Evolutionary conservation across 2,113 vertebrate species (phyloP).

Genomic region (Podilymbus podiceps): DNA sequence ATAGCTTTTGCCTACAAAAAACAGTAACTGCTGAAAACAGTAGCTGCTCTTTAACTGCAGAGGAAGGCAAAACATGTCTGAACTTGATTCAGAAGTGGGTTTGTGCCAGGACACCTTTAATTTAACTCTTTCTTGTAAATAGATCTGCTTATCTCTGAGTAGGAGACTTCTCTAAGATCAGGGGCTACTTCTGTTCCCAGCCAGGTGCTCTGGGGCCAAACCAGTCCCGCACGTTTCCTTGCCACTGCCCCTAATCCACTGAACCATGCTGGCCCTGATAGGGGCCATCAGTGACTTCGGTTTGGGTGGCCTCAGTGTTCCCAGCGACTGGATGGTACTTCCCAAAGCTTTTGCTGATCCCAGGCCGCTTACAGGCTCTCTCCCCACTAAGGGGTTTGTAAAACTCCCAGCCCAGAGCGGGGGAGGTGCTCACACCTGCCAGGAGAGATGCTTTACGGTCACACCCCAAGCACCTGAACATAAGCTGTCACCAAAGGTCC

Average conservation of each 20-base stretch:
- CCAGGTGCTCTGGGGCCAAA: neutral
- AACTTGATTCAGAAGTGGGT: neutral
- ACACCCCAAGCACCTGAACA: neutral
- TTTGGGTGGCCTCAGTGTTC: neutral
- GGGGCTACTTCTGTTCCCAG: neutral
- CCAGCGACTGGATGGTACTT: neutral
- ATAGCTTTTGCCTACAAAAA: neutral
- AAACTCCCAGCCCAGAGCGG: neutral
- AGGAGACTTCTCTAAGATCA: neutral
- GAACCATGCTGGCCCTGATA: neutral
- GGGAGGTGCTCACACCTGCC: neutral
- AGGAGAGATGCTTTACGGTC: neutral
- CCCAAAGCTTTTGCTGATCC: neutral
- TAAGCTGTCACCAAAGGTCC: neutral
- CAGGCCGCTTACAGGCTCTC: neutral
- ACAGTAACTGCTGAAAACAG: neutral
- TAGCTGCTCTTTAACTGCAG: neutral
- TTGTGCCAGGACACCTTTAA: neutral
- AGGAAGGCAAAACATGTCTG: neutral
- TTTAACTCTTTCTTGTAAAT: neutral
- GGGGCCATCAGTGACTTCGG: neutral
- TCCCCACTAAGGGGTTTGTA: neutral
- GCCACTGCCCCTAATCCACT: neutral
- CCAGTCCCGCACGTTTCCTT: neutral
- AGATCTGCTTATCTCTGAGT: neutral